Percentiles rank a stretch among this genome's conserved stretches.
These are phyloP conservation scores for Drosophila paranaensis DNA, from an alignment of 2,888 invertebrate genomes.

Conservation along the genomic window DNA sequence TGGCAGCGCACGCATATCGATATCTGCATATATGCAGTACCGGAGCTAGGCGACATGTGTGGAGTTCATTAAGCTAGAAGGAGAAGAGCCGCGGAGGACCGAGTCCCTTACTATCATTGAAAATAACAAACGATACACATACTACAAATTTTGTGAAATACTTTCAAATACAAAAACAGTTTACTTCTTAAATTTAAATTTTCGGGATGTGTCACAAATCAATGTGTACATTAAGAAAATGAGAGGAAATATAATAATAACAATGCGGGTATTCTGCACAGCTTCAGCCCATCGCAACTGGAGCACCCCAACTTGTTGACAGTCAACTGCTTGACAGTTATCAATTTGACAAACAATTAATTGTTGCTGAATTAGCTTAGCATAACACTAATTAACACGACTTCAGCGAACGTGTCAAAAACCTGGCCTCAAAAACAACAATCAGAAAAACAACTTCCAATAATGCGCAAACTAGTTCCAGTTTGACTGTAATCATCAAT, in stretches of 20 bases:
- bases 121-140: slow-evolving; percentile 1
- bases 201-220: background rate
- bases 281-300: too few species aligned
- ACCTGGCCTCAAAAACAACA: background rate
- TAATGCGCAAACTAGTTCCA: background rate
- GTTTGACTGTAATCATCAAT: background rate
- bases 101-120: background rate
- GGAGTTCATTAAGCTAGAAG: background rate
- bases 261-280: too few species aligned
- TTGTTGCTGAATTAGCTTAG: background rate
- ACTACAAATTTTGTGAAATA: slow-evolving; percentile 1
- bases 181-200: background rate
- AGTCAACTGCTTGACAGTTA: background rate
- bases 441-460: background rate
- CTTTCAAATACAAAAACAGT: background rate
- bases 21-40: background rate
- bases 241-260: background rate
- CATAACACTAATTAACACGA: slow-evolving; percentile 11
- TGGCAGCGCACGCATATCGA: slow-evolving; percentile 90
- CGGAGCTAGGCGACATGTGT: background rate
- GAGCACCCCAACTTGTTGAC: background rate
- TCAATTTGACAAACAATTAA: slow-evolving; percentile 4
- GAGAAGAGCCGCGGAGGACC: background rate
- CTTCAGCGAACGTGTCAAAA: background rate
- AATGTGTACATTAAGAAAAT: background rate